phyloP scores from a whole-genome alignment of 92 coral and sea anemone species.

The Epizoanthus rinbou region DNA sequence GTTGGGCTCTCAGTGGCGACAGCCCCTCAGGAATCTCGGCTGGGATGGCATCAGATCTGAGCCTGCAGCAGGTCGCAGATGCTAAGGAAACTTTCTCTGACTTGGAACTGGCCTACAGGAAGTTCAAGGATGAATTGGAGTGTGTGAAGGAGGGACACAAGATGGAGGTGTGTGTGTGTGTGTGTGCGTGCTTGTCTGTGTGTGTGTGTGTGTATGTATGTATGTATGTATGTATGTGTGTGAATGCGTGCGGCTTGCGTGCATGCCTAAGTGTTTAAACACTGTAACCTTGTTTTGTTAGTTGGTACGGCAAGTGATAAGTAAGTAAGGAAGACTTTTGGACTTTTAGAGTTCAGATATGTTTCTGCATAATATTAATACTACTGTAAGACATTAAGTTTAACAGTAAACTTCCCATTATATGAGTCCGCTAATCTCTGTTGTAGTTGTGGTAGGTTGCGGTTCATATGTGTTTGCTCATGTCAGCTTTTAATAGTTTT shows the following conservation, averaged over 20 bases:
- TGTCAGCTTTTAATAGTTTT: too few species aligned
- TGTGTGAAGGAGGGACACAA: constrained; percentile 50
- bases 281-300: too few species aligned
- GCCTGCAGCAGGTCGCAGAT: constrained; percentile 49
- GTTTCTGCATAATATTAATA: too few species aligned
- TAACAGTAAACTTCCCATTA: too few species aligned
- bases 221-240: background rate
- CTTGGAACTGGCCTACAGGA: constrained; percentile 52
- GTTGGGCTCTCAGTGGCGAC: background rate
- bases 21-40: background rate
- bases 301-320: too few species aligned
- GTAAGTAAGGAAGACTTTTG: too few species aligned
- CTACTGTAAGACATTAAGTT: too few species aligned
- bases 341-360: too few species aligned
- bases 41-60: constrained; percentile 28
- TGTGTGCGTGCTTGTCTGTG: background rate
- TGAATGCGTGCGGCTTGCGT: background rate
- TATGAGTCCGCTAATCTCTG: too few species aligned
- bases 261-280: background rate
- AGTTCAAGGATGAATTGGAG: constrained; percentile 55
- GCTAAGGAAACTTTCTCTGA: constrained; percentile 60
- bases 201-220: background rate
- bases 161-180: constrained; percentile 50
- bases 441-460: too few species aligned
- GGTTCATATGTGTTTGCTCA: too few species aligned